Evolutionary conservation across 2,888 invertebrate species (phyloP).

Genomic region (Yponomeuta plumbellus): DNA sequence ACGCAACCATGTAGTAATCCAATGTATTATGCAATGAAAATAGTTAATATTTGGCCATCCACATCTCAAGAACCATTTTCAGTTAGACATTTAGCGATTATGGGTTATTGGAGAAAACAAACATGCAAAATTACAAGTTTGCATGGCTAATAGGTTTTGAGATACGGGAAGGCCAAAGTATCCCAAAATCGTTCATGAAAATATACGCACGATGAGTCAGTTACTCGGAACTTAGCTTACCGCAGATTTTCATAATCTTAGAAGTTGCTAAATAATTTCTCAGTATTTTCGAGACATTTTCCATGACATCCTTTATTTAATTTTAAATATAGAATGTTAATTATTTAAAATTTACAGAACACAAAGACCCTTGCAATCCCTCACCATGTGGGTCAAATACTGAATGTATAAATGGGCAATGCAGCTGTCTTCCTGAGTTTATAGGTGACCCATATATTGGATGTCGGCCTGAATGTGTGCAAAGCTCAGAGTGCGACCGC

Average conservation of each 20-base stretch:
- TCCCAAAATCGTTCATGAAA: not conserved
- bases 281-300: too few relatives aligned
- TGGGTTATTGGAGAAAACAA: too few relatives aligned
- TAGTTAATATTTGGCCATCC: too few relatives aligned
- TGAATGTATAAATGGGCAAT: conserved; percentile 80
- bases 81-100: too few relatives aligned
- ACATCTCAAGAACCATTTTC: too few relatives aligned
- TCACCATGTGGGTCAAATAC: conserved; percentile 85
- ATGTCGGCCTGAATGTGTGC: conserved; percentile 87
- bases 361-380: conserved; percentile 79
- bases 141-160: too few relatives aligned
- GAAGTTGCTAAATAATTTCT: not conserved
- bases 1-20: too few relatives aligned
- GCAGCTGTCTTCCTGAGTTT: conserved; percentile 83
- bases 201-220: too few relatives aligned
- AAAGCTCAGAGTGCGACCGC: conserved; percentile 83
- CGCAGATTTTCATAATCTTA: not conserved
- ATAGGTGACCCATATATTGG: conserved; percentile 85
- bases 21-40: too few relatives aligned
- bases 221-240: too few relatives aligned
- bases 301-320: too few relatives aligned
- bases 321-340: not conserved
- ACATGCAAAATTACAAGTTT: too few relatives aligned
- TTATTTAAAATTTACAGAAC: conserved; percentile 21
- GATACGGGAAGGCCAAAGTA: not conserved